Conservation (phyloP, 2,888 invertebrate species). For the Cyclophora punctaria region DNA sequence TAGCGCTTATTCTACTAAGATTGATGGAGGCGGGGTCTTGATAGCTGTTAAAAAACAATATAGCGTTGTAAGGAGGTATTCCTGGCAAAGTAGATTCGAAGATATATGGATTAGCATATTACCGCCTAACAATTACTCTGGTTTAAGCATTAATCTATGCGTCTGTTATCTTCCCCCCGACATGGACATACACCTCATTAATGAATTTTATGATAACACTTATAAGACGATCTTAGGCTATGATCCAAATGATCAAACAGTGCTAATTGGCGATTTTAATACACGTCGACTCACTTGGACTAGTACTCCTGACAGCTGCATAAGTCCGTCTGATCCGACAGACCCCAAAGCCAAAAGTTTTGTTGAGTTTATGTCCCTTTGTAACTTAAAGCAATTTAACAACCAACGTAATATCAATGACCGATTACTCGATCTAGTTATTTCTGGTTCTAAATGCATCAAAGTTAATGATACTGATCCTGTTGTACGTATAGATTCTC, state of each 20-base stretch:
- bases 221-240: not conserved
- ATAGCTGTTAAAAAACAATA: constrained; percentile 9
- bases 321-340: too few species aligned
- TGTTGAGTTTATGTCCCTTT: too few species aligned
- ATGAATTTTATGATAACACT: not conserved
- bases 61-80: constrained; percentile 5
- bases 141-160: constrained; percentile 4
- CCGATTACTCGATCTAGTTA: too few species aligned
- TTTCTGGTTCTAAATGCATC: too few species aligned
- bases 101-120: constrained; percentile 13
- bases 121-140: not conserved
- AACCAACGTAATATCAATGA: too few species aligned
- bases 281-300: not conserved
- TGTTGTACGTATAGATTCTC: too few species aligned
- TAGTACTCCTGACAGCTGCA: not conserved
- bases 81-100: constrained; percentile 12
- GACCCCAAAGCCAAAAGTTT: too few species aligned
- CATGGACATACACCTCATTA: not conserved
- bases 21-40: constrained; percentile 11
- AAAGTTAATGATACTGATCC: too few species aligned
- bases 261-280: constrained; percentile 3
- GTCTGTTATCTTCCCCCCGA: constrained; percentile 12
- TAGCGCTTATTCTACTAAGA: not conserved
- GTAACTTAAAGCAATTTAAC: too few species aligned
- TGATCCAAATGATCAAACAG: not conserved